phyloP scores from a whole-genome alignment of 1,140 invertebrate species.

The Venturia canescens region DNA sequence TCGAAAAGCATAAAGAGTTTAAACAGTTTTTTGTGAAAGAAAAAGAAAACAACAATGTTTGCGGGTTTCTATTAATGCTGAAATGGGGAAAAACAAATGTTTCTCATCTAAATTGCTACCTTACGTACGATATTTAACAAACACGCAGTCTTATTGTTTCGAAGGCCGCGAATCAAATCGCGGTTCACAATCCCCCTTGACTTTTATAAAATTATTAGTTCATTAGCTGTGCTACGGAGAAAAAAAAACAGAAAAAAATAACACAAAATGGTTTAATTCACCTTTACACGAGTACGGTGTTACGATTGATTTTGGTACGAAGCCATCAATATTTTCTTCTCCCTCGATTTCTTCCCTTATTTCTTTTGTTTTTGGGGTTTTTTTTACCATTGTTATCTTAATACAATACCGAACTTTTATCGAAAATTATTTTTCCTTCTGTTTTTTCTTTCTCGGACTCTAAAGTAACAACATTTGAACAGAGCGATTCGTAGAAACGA shows the following conservation, averaged over 20 bases:
- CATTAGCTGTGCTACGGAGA: constrained; percentile 57
- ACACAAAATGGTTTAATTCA: constrained; percentile 68
- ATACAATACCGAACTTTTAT: neutral
- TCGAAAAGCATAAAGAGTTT: constrained; percentile 8
- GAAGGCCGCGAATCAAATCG: constrained; percentile 46
- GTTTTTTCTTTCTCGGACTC: neutral
- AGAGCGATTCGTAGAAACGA: neutral
- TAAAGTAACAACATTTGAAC: neutral
- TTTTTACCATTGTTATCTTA: neutral
- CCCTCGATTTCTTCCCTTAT: neutral
- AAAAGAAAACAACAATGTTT: constrained; percentile 21
- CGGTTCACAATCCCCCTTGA: constrained; percentile 48
- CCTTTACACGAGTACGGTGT: constrained; percentile 59
- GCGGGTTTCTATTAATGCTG: constrained; percentile 47
- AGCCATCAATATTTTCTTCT: constrained; percentile 44
- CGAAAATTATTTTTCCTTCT: neutral
- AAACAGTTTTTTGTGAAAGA: neutral
- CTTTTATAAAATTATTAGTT: constrained; percentile 39
- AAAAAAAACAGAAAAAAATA: constrained; percentile 44
- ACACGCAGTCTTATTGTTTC: constrained; percentile 72
- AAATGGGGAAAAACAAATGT: constrained; percentile 63
- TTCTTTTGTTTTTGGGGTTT: neutral
- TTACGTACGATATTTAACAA: constrained; percentile 69
- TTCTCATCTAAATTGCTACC: constrained; percentile 62
- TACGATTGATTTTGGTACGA: constrained; percentile 58